Evolutionary conservation across 2,797 vertebrate genomes (phyloP).

Genomic region (Podargus strigoides): DNA sequence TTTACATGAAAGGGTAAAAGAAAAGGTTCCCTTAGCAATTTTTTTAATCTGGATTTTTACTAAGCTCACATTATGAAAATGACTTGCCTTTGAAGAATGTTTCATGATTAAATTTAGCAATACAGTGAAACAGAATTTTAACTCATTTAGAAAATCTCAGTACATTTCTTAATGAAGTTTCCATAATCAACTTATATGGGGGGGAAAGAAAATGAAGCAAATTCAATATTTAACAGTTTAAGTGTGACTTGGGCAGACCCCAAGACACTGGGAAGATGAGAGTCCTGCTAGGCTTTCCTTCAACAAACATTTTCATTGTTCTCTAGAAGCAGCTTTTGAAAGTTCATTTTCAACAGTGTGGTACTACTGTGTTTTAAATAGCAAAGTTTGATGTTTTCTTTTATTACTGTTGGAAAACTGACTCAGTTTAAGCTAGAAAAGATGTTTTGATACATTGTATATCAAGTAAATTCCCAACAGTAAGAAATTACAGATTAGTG

Average conservation of each 20-base stretch:
- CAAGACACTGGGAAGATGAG: not conserved
- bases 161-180: constrained; percentile 36
- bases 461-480: not conserved
- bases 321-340: not conserved
- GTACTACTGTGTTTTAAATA: not conserved
- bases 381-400: not conserved
- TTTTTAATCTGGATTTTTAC: not conserved
- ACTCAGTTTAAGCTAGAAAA: not conserved
- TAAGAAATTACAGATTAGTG: not conserved
- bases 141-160: constrained; percentile 24
- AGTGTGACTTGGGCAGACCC: not conserved
- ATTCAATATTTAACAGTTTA: constrained; percentile 4
- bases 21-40: not conserved
- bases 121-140: constrained; percentile 18
- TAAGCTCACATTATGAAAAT: not conserved
- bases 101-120: constrained; percentile 33
- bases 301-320: not conserved
- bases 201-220: not conserved
- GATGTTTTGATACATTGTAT: not conserved
- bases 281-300: not conserved
- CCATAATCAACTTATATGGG: not conserved
- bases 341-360: not conserved
- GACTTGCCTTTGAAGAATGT: constrained; percentile 1
- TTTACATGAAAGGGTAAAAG: not conserved
- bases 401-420: not conserved